A percentile compares a stretch with the other conserved stretches of the same genome.
Conservation (phyloP, 2,888 invertebrate species). For the Ornithoptera alexandrae region DNA sequence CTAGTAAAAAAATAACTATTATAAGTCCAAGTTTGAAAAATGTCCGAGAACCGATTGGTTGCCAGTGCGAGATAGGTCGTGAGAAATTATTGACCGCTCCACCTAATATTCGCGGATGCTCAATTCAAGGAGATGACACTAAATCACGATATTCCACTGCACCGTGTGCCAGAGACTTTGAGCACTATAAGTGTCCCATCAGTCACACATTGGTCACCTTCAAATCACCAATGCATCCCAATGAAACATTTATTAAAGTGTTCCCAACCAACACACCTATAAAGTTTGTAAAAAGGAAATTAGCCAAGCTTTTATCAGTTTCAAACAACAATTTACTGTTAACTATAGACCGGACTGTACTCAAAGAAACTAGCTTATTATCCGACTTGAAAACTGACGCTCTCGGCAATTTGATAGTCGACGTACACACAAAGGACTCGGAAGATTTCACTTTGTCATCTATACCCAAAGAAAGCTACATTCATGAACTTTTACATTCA, state of each 20-base stretch:
- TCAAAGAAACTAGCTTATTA: slow-evolving; percentile 62
- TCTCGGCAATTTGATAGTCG: slow-evolving; percentile 63
- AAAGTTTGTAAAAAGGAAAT: slow-evolving; percentile 67
- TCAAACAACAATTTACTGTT: slow-evolving; percentile 63
- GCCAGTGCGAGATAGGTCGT: slow-evolving; percentile 71
- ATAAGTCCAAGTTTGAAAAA: slow-evolving; percentile 53
- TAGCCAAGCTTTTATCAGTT: slow-evolving; percentile 64
- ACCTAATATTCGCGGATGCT: slow-evolving; percentile 51
- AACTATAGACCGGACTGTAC: slow-evolving; percentile 66
- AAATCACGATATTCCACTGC: slow-evolving; percentile 61
- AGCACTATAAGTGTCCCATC: slow-evolving; percentile 63
- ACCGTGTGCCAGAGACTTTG: slow-evolving; percentile 57
- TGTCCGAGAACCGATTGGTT: slow-evolving; percentile 51
- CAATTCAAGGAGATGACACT: slow-evolving; percentile 46
- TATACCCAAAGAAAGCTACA: slow-evolving; percentile 68
- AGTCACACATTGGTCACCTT: slow-evolving; percentile 68
- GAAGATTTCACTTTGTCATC: slow-evolving; percentile 61
- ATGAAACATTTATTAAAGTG: slow-evolving; percentile 66
- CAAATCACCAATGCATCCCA: slow-evolving; percentile 62
- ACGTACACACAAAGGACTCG: slow-evolving; percentile 70
- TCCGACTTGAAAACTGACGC: slow-evolving; percentile 65
- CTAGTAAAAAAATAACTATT: slow-evolving; percentile 42
- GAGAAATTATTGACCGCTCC: slow-evolving; percentile 72
- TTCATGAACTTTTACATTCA: slow-evolving; percentile 64
- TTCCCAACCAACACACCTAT: slow-evolving; percentile 69